phyloP scores from a whole-genome alignment of 2,113 vertebrate genomes.

The Pongo abelii region DNA sequence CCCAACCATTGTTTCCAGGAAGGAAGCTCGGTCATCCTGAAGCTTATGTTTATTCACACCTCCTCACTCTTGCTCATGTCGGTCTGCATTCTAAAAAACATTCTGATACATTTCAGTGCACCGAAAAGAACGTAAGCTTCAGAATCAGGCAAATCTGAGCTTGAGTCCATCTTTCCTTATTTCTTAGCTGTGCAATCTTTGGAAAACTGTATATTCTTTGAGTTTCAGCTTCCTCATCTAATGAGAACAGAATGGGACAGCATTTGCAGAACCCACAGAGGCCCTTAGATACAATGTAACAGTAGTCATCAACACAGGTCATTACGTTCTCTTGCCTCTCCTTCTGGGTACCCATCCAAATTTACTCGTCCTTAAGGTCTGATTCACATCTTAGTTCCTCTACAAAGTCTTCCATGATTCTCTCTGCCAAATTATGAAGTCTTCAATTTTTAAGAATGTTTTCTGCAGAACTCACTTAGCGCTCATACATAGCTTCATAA shows the following conservation, averaged over 20 bases:
- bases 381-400: background rate
- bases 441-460: background rate
- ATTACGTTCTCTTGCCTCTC: background rate
- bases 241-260: background rate
- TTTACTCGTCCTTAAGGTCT: background rate
- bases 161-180: background rate
- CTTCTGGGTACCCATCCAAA: background rate
- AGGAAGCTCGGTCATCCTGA: background rate
- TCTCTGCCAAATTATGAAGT: background rate
- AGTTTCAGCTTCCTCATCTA: background rate
- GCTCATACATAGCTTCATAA: background rate
- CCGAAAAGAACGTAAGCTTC: background rate
- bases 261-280: fast-evolving
- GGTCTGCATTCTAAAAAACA: background rate
- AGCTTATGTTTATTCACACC: background rate
- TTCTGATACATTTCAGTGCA: background rate
- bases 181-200: background rate
- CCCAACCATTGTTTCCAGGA: background rate
- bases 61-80: background rate
- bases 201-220: background rate
- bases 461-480: background rate
- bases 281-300: background rate
- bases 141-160: background rate
- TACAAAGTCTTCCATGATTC: background rate
- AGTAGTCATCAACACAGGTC: background rate